These are phyloP conservation scores for Oncorhynchus keta DNA, from an alignment of 2,113 vertebrate species.

Conservation along the genomic window DNA sequence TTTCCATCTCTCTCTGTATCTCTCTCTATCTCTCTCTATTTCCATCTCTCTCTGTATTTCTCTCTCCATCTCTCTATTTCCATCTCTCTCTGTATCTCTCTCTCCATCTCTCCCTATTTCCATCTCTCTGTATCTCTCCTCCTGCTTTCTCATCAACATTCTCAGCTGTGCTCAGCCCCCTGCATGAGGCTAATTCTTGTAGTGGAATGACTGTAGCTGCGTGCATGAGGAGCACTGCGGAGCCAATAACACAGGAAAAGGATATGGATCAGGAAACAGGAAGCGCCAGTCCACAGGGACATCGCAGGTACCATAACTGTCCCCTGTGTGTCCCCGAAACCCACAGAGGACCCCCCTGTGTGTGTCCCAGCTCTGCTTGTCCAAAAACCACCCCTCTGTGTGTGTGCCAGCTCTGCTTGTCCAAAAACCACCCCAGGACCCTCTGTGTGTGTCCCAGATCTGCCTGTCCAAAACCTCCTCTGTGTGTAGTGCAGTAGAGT, in stretches of 20 bases:
- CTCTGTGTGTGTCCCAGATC: too few relatives aligned
- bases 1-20: too few relatives aligned
- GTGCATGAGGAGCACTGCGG: slow-evolving; percentile 74
- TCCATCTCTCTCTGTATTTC: too few relatives aligned
- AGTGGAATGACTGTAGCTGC: slow-evolving; percentile 73
- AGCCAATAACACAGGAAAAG: slow-evolving; percentile 70
- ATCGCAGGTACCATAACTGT: slow-evolving; percentile 62
- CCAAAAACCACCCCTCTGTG: too few relatives aligned
- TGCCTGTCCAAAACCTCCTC: background rate
- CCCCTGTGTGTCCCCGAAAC: slow-evolving; percentile 18
- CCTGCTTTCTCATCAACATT: slow-evolving; percentile 61
- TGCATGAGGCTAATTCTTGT: slow-evolving; percentile 74
- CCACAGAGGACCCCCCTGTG: background rate
- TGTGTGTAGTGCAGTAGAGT: background rate
- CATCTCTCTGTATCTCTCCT: slow-evolving; percentile 12
- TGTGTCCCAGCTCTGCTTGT: too few relatives aligned
- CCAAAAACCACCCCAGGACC: background rate
- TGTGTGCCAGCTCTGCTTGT: too few relatives aligned
- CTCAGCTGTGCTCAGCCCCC: slow-evolving; percentile 74
- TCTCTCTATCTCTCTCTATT: too few relatives aligned
- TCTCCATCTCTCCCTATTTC: too few relatives aligned
- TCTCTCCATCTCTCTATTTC: too few relatives aligned
- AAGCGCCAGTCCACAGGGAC: slow-evolving; percentile 62
- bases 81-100: too few relatives aligned
- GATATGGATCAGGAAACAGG: slow-evolving; percentile 68